phyloP scores from a whole-genome alignment of 2,797 vertebrate genomes.

The Perodicticus potto region DNA sequence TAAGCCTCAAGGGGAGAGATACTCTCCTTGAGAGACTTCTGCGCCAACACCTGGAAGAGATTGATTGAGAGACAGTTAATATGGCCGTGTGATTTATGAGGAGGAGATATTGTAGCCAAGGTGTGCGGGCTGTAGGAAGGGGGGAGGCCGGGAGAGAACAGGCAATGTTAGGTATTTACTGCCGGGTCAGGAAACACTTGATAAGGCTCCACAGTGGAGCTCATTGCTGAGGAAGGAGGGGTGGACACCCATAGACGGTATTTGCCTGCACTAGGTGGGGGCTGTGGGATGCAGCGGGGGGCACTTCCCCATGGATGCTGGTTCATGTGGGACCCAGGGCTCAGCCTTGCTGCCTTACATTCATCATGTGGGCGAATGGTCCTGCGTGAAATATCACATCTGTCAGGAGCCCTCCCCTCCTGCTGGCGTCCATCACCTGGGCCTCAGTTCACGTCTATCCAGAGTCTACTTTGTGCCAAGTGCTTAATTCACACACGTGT shows the following conservation, averaged over 20 bases:
- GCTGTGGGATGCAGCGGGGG: not conserved
- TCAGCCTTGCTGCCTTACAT: not conserved
- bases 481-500: not conserved
- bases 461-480: not conserved
- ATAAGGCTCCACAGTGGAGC: slow-evolving; percentile 77
- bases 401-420: not conserved
- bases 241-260: not conserved
- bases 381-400: not conserved
- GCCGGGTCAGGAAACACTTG: slow-evolving; percentile 80
- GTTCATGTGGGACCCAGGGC: not conserved
- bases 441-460: not conserved
- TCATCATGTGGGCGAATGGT: not conserved
- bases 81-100: slow-evolving; percentile 86
- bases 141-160: slow-evolving; percentile 7
- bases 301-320: not conserved
- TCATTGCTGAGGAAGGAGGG: slow-evolving; percentile 20
- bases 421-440: not conserved
- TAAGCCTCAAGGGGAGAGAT: slow-evolving; percentile 73
- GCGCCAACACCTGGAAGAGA: slow-evolving; percentile 89
- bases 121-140: slow-evolving; percentile 26
- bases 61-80: slow-evolving; percentile 85
- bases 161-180: slow-evolving; percentile 66
- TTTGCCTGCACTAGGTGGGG: not conserved
- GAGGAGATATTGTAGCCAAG: slow-evolving; percentile 80
- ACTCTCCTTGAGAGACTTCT: slow-evolving; percentile 73